Evolutionary conservation across 2,888 invertebrate genomes (phyloP), one percentile per base, ranked within the genome.

Genomic region (Temnothorax rugatulus): DNA sequence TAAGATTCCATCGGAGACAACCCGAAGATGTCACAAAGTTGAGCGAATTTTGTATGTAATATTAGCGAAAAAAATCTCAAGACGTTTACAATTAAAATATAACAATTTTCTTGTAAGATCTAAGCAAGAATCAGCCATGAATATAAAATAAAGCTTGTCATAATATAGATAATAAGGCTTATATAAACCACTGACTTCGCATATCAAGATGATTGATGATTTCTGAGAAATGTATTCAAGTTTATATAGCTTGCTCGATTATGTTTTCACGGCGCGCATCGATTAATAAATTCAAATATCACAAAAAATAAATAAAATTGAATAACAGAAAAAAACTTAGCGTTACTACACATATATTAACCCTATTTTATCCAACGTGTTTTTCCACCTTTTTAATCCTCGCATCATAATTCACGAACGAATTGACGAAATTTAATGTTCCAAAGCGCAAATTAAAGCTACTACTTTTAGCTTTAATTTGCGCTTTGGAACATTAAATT

Each of bases 141-240:
- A 29, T 52, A 34, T 18, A 34, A 69, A 57, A 54, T 41, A 57
- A 25, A 41, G 2, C 4, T 7, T 41, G 18, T 21, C 15, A 71
- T 68, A 47, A 68, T 47, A 61, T 21, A 61, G 44, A 75, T 61
- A 75, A 74, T 74, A 4, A 8, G 1, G 47, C n/a, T 75, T 75
- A 75, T 29, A 41, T 47, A 61, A 61, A 15, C 25, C 9, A 34
- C 21, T 13, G 18, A 75, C 21, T 61, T 61, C 2, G 29, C 61
- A n/a, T 44, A 1, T 29, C n/a, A 25, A 5, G 5, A 61, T 64
- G 7, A 25, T 18, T 38, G 7, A 18, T 50, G 15, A 52, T 41
- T 66, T 77, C 38, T 54, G 41, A 61, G 76, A 52, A 77, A 34
- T 1, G 13, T 64, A 61, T 74, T 11, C 7, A 18, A 52, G 13